Percentiles rank a stretch among this genome's conserved stretches.
phyloP scores from a whole-genome alignment of 2,797 vertebrate species.

The Tapera naevia region DNA sequence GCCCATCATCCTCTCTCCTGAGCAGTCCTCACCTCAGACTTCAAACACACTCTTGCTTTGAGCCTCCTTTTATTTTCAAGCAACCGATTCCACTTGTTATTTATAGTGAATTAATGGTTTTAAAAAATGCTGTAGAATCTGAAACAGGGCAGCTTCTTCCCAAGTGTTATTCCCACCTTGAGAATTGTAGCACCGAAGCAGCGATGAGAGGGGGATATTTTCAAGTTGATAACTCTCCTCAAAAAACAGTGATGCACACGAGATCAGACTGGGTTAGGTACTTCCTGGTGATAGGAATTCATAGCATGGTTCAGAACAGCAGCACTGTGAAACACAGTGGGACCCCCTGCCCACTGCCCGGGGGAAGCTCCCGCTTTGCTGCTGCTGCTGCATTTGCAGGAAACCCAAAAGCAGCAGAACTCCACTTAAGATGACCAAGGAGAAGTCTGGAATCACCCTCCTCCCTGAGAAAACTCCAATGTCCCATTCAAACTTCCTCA shows the following conservation, averaged over 20 bases:
- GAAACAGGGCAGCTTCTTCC: neutral
- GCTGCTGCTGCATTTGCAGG: neutral
- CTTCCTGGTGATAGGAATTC: neutral
- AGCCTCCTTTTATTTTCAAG: neutral
- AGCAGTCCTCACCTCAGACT: neutral
- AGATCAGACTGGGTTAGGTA: neutral
- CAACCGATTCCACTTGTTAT: neutral
- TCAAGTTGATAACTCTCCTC: neutral
- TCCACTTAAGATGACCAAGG: accelerated
- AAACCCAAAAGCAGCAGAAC: neutral
- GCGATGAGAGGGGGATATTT: neutral
- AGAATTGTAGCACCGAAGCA: neutral
- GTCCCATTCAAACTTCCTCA: neutral
- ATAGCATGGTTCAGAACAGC: neutral
- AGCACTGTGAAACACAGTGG: accelerated
- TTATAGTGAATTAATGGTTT: neutral
- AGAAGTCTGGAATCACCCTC: neutral
- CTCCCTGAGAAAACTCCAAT: neutral
- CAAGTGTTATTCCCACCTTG: neutral
- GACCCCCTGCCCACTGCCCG: neutral
- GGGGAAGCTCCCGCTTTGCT: neutral
- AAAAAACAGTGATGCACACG: neutral
- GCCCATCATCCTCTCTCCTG: neutral
- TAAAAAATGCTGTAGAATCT: neutral
- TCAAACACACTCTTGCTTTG: neutral